Evolutionary conservation across 2,888 invertebrate species (phyloP), one percentile per base, ranked within the genome.

Genomic region (Neoscelio sp.): DNA sequence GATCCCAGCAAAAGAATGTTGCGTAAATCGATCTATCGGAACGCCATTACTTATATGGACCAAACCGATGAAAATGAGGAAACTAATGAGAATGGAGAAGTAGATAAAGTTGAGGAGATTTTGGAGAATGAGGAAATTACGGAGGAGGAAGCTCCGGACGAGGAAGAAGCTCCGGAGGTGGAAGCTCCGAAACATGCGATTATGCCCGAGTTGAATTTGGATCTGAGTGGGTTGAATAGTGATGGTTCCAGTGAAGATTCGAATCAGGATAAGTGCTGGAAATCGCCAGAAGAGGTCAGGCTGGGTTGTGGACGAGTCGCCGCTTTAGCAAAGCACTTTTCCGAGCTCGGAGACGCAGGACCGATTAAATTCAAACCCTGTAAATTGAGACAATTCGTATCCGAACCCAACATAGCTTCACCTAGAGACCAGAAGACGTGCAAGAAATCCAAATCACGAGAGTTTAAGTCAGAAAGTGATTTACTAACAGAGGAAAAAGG

Each of bases 261-360:
- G 2, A 82, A 81, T 15, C 84, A 85, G 8, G 90, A 89, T 13
- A 94, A 93, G 82, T 94, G 93, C 13, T 95, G 94, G 94, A 94
- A 93, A 84, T 94, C 94, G 0, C 94, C 95, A 0, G 94, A 94
- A 82, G 94, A 94, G 83, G 93, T 93, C 56, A 90, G 94, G 67
- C 92, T 94, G 13, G 94, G 94, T 0, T 92, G 93, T 70, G 95
- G 95, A 0, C 93, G 94, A 88, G 95, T 95, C 0, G 94, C 94
- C 70, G 94, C 94, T 35, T 90, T 96, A 71, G 92, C 95, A 0
- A 94, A 94, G 86, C 95, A 94, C 88, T 96, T 95, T 64, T 91
- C 91, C 0, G 85, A 89, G 35, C 87, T 91, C 12, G 91, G 90
- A 0, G 90, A 90, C 7, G 87, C 89, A 0, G 90, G 90, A 1